Conservation (phyloP, 2,113 vertebrate species). For the Trinectes maculatus region DNA sequence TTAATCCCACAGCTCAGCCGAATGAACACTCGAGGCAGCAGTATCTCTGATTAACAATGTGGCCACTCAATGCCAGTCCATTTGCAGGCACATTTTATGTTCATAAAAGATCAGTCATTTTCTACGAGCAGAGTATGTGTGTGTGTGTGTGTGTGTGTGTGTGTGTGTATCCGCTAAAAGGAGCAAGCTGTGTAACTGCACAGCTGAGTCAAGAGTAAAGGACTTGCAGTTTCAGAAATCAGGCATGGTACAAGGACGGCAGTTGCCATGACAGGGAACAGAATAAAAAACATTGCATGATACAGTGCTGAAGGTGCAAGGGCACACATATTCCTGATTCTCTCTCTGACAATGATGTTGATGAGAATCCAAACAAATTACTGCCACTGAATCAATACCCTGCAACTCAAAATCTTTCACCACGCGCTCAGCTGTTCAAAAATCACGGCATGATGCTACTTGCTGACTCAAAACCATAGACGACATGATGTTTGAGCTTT, state of each 20-base stretch:
- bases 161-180: constrained; percentile 8
- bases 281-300: constrained; percentile 21
- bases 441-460: constrained; percentile 33
- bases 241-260: constrained; percentile 18
- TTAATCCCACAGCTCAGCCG: constrained; percentile 63
- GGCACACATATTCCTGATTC: constrained; percentile 5
- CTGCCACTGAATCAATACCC: constrained; percentile 36
- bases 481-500: constrained; percentile 6
- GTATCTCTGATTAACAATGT: constrained; percentile 49
- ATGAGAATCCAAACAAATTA: constrained; percentile 45
- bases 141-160: constrained; percentile 9
- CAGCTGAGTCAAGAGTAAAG: constrained; percentile 40
- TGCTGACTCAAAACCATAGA: constrained; percentile 12
- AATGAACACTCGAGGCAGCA: constrained; percentile 52
- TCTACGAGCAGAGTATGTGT: background rate
- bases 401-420: constrained; percentile 23
- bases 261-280: constrained; percentile 29
- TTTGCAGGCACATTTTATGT: constrained; percentile 8
- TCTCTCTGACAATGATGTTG: constrained; percentile 23
- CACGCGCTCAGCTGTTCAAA: background rate
- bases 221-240: background rate
- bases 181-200: constrained; percentile 23
- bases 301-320: constrained; percentile 6
- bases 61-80: background rate
- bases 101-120: constrained; percentile 12